Conservation (phyloP, 23 tunicate genomes). For the Trididemnum nubilum region DNA sequence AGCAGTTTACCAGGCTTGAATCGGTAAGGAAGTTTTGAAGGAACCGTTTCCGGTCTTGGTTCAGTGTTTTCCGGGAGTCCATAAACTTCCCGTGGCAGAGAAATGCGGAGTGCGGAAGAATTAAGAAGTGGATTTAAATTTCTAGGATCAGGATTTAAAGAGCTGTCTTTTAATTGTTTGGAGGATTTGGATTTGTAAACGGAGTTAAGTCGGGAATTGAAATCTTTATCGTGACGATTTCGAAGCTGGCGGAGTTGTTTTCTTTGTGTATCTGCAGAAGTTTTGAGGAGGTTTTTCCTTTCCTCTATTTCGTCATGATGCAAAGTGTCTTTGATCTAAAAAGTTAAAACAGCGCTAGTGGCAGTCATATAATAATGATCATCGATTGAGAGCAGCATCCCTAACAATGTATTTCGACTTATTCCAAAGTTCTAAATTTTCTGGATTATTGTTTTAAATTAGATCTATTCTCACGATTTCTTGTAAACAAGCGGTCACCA, state of each 20-base stretch:
- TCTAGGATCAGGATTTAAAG: neutral
- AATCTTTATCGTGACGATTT: constrained; percentile 33
- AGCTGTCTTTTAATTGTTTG: neutral
- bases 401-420: too few species aligned
- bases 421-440: too few species aligned
- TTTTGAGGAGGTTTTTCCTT: constrained; percentile 26
- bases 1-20: constrained; percentile 28
- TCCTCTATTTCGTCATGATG: constrained; percentile 27
- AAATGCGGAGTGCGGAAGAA: neutral
- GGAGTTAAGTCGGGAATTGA: constrained; percentile 20
- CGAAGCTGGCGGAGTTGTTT: constrained; percentile 52
- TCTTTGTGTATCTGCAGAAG: constrained; percentile 39
- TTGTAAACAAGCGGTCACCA: too few species aligned
- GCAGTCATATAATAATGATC: neutral
- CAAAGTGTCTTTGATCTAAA: constrained; percentile 32
- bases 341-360: neutral
- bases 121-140: neutral
- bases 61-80: constrained; percentile 55
- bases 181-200: constrained; percentile 31
- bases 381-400: too few species aligned
- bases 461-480: too few species aligned
- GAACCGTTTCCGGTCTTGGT: constrained; percentile 20
- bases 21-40: neutral
- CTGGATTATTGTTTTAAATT: too few species aligned
- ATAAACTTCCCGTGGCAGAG: constrained; percentile 50